phyloP scores from a whole-genome alignment of 2,888 invertebrate species.

The Eupeodes latifasciatus region DNA sequence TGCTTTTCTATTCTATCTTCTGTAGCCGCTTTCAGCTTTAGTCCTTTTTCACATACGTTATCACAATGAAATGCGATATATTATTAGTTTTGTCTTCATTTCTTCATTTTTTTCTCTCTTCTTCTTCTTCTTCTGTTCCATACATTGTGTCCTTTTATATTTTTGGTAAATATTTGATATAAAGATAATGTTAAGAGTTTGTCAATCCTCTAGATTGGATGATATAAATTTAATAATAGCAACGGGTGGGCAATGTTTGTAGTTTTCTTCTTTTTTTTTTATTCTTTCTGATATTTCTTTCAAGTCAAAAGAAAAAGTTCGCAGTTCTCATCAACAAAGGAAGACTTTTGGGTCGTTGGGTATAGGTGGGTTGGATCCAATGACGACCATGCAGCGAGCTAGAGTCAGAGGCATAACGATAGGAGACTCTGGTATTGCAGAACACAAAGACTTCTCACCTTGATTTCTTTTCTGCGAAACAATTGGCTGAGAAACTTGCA shows the following conservation, averaged over 20 bases:
- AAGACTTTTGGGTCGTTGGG: neutral
- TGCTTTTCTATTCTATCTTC: neutral
- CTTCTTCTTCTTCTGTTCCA: neutral
- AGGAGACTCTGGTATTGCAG: neutral
- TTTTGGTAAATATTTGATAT: slow-evolving; percentile 73
- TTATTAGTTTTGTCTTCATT: slow-evolving; percentile 72
- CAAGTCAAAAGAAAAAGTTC: slow-evolving; percentile 13
- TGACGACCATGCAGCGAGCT: neutral
- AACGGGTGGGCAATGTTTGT: slow-evolving; percentile 24
- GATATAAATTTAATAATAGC: slow-evolving; percentile 73
- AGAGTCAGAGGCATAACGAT: too few species aligned
- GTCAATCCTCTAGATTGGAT: slow-evolving; percentile 75
- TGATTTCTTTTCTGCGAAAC: slow-evolving; percentile 50
- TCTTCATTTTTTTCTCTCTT: slow-evolving; percentile 10
- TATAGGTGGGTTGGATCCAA: neutral
- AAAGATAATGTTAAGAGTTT: slow-evolving; percentile 74
- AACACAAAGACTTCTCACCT: slow-evolving; percentile 57
- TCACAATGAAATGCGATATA: slow-evolving; percentile 74
- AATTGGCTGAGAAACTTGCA: slow-evolving; percentile 43
- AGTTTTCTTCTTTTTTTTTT: neutral
- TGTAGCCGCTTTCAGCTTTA: neutral
- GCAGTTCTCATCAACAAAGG: slow-evolving; percentile 11
- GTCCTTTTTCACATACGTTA: slow-evolving; percentile 25
- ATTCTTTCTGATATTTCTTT: slow-evolving; percentile 1
- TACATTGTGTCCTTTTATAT: slow-evolving; percentile 54